Percentiles rank a stretch among this genome's conserved stretches.
Evolutionary conservation across 1,140 invertebrate species (phyloP).

Genomic region (Charaxes varanes): DNA sequence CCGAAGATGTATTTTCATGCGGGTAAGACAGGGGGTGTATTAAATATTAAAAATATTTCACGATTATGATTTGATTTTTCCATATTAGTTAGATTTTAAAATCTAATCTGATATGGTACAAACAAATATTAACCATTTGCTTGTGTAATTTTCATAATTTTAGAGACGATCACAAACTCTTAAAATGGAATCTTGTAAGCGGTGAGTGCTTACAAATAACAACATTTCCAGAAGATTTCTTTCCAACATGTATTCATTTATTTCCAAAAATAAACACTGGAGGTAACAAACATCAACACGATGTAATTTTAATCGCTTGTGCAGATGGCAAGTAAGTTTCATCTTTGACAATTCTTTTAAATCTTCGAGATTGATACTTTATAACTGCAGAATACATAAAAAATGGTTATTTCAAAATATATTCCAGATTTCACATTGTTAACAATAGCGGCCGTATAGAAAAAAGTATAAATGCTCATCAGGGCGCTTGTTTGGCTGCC

Average conservation of each 20-base stretch:
- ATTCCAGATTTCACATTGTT: constrained; percentile 88
- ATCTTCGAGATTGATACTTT: background rate
- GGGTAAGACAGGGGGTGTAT: too few relatives aligned
- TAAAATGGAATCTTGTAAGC: constrained; percentile 90
- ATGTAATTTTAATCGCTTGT: constrained; percentile 90
- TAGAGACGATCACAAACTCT: constrained; percentile 93
- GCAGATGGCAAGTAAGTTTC: constrained; percentile 84
- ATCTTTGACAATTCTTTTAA: too few relatives aligned
- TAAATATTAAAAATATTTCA: too few relatives aligned
- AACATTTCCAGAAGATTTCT: constrained; percentile 88
- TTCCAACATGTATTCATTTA: constrained; percentile 92
- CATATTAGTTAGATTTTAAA: too few relatives aligned
- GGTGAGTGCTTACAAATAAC: constrained; percentile 85
- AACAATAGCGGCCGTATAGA: constrained; percentile 93
- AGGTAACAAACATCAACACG: constrained; percentile 81
- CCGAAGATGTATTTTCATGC: constrained; percentile 93
- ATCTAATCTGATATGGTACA: too few relatives aligned
- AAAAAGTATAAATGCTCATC: constrained; percentile 93
- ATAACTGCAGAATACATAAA: too few relatives aligned
- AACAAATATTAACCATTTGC: too few relatives aligned
- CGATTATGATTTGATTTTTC: too few relatives aligned
- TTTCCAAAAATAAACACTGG: constrained; percentile 76
- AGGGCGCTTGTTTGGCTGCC: constrained; percentile 89
- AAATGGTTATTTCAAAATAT: too few relatives aligned
- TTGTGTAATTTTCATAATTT: too few relatives aligned